Percentiles rank a stretch among this genome's conserved stretches.
Conservation (phyloP, 2,888 invertebrate species). For the Nysson spinosus region DNA sequence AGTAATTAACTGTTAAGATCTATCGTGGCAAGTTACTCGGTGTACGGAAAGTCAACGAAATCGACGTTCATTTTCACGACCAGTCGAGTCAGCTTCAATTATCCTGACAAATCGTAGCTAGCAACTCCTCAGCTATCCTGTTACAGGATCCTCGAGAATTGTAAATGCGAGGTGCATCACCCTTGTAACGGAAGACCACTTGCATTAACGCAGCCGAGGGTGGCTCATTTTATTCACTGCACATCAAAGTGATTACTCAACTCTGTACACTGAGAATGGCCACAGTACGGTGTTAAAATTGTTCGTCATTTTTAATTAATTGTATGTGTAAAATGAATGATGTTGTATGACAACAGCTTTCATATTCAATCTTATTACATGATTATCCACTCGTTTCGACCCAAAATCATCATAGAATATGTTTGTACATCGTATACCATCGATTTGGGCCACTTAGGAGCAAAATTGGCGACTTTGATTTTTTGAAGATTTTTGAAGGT, state of each 20-base stretch:
- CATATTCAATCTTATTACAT: no score
- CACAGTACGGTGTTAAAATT: no score
- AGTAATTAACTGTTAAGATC: background rate
- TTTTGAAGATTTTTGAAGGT: no score
- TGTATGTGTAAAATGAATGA: no score
- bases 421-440: no score
- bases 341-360: no score
- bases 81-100: slow-evolving; percentile 31
- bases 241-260: slow-evolving; percentile 17
- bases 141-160: slow-evolving; percentile 3
- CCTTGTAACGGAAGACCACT: slow-evolving; percentile 12
- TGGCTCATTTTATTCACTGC: slow-evolving; percentile 4
- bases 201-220: background rate
- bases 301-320: no score
- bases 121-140: background rate
- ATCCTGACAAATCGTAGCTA: slow-evolving; percentile 32
- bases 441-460: no score
- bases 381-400: no score
- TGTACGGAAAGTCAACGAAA: slow-evolving; percentile 22
- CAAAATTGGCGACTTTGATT: no score
- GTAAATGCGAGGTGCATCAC: slow-evolving; percentile 16
- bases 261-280: no score
- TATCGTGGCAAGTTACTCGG: slow-evolving; percentile 6
- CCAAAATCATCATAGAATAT: no score
- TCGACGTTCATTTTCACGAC: slow-evolving; percentile 36